A percentile compares a stretch with the other conserved stretches of the same genome.
phyloP scores from a whole-genome alignment of 1,140 invertebrate genomes.

The Lepeophtheirus salmonis region DNA sequence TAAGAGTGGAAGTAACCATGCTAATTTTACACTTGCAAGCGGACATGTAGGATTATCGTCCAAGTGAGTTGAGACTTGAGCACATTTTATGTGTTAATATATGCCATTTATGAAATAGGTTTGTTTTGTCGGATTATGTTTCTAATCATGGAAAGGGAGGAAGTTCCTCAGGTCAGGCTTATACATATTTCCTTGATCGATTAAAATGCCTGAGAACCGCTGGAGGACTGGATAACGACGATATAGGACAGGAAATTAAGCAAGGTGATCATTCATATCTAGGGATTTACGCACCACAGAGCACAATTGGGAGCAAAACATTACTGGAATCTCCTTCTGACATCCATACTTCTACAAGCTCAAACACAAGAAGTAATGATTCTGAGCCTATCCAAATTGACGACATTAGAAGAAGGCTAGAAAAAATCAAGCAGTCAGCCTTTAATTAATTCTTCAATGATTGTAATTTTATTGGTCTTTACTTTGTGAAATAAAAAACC shows the following conservation, averaged over 20 bases:
- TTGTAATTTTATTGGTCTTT: too few species aligned
- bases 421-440: constrained; percentile 8
- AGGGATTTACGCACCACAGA: background rate
- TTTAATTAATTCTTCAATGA: too few species aligned
- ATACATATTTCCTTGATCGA: too few species aligned
- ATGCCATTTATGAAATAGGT: too few species aligned
- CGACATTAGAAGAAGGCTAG: constrained; percentile 1
- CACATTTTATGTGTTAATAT: background rate
- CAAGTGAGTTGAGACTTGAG: too few species aligned
- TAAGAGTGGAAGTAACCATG: constrained; percentile 18
- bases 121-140: background rate
- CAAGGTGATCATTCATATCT: too few species aligned
- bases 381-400: background rate
- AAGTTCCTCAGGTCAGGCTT: background rate
- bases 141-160: background rate
- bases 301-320: background rate
- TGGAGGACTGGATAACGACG: background rate
- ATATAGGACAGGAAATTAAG: too few species aligned
- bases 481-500: too few species aligned
- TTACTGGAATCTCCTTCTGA: background rate
- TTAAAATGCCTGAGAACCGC: background rate
- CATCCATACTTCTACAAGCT: background rate
- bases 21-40: too few species aligned
- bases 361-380: background rate
- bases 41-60: too few species aligned